Conservation (phyloP, 2,113 vertebrate genomes). For the Strix uralensis region DNA sequence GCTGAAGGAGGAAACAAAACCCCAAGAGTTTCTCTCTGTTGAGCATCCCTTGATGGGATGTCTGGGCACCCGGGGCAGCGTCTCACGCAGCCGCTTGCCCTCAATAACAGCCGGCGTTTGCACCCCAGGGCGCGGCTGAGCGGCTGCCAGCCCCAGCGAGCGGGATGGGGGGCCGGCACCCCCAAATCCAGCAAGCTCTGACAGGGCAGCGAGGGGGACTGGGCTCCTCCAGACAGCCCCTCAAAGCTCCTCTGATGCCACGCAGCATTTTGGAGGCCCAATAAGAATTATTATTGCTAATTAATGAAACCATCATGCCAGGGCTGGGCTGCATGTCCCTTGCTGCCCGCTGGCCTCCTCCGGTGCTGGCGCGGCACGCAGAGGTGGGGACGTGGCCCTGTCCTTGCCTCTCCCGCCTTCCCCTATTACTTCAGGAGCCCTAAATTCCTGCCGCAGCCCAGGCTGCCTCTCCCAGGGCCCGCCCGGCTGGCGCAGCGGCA, state of each 20-base stretch:
- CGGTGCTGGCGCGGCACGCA: rapidly evolving
- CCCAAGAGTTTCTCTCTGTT: not conserved
- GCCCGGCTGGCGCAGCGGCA: not conserved
- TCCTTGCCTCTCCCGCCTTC: not conserved
- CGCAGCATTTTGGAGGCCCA: rapidly evolving
- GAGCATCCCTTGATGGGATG: not conserved
- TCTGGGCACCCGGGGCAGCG: not conserved
- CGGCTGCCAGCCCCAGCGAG: rapidly evolving
- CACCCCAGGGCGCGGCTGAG: not conserved
- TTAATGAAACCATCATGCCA: not conserved
- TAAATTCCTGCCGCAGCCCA: slow-evolving; percentile 13
- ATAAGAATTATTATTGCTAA: not conserved
- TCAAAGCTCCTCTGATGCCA: not conserved
- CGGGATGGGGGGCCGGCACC: rapidly evolving
- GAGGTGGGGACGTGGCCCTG: not conserved
- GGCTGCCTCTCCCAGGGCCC: slow-evolving; percentile 8
- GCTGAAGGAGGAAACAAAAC: slow-evolving; percentile 36
- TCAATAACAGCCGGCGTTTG: not conserved
- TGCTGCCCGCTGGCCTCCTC: rapidly evolving
- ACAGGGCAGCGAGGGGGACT: rapidly evolving
- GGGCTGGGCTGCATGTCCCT: rapidly evolving
- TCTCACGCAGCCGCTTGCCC: not conserved
- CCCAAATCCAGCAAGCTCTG: not conserved
- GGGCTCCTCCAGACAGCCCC: not conserved
- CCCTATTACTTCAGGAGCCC: slow-evolving; percentile 30